phyloP scores from a whole-genome alignment of 1,140 invertebrate genomes.

The Plectrocnemia conspersa region DNA sequence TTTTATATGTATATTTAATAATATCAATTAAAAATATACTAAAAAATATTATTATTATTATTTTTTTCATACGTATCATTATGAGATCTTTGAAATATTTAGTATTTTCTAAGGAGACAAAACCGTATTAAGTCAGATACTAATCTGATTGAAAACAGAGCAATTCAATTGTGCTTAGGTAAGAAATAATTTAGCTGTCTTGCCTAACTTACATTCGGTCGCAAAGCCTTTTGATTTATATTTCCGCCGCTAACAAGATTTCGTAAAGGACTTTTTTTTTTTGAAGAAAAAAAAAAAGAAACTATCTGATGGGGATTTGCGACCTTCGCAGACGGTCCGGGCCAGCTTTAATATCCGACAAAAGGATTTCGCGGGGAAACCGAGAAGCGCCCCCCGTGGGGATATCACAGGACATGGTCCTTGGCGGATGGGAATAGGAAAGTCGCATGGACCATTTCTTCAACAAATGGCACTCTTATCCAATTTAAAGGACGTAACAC shows the following conservation, averaged over 20 bases:
- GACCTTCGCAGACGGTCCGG: constrained; percentile 16
- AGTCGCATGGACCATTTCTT: constrained; percentile 12
- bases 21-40: too few relatives aligned
- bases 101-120: too few relatives aligned
- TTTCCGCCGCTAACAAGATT: constrained; percentile 27
- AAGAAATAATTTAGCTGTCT: too few relatives aligned
- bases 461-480: constrained; percentile 5
- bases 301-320: constrained; percentile 27
- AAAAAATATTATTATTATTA: too few relatives aligned
- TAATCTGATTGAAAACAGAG: too few relatives aligned
- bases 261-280: background rate
- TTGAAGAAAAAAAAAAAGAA: constrained; percentile 5
- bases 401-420: constrained; percentile 2
- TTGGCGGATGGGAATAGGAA: constrained; percentile 10
- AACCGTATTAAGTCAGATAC: too few relatives aligned
- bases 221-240: constrained; percentile 22
- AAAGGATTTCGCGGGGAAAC: constrained; percentile 19
- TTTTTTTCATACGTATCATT: too few relatives aligned
- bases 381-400: constrained; percentile 10
- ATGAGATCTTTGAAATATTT: too few relatives aligned
- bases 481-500: too few relatives aligned
- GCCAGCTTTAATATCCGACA: constrained; percentile 23
- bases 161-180: too few relatives aligned
- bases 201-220: too few relatives aligned
- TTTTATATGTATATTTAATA: too few relatives aligned